Evolutionary conservation across 1,140 invertebrate species (phyloP), one percentile per base, ranked within the genome.

Genomic region (Zaprionus tsacasi): DNA sequence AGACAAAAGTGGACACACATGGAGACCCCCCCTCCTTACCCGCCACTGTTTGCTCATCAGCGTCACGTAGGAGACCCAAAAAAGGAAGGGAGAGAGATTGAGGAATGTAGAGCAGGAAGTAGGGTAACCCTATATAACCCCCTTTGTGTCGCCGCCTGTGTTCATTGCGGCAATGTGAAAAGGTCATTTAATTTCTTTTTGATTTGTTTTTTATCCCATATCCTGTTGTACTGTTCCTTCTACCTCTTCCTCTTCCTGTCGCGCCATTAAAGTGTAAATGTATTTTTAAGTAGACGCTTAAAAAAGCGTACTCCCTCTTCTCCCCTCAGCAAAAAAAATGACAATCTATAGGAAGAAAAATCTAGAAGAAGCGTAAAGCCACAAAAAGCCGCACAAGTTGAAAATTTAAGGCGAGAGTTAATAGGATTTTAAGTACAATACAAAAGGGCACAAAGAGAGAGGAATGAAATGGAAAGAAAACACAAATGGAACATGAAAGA

Each of bases 101-200:
- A 57, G 21, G 38, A 11, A 40, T 12, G 38, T 12, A 5, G 38
- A 13, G 38, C 38, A 35, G 33, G 6, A 8, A 7, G 10, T 8
- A 8, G 33, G 33, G 33, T 35, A 35, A 35, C 27, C 54, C 21
- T 25, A 8, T 36, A 3, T 2, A 15, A 15, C 17, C 3, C n/a
- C 33, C 27, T 15, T 55, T 48, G 43, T 45, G 73, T 67, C 40
- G 50, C n/a, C 48, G 54, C 60, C 45, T 59, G 38, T n/a, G 70
- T 70, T 66, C 78, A 65, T 72, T 77, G 54, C 61, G 75, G 66
- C 77, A 65, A 88, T 75, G 80, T 85, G 81, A 90, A 89, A 89
- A 89, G 85, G 85, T 89, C 85, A 90, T 77, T 90, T 89, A 89
- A 89, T 89, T 90, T 90, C 85, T 89, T 89, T 89, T 89, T 89